These are phyloP conservation scores for Pseudococcus longispinus DNA, from an alignment of 2,888 invertebrate genomes.

Conservation along the genomic window DNA sequence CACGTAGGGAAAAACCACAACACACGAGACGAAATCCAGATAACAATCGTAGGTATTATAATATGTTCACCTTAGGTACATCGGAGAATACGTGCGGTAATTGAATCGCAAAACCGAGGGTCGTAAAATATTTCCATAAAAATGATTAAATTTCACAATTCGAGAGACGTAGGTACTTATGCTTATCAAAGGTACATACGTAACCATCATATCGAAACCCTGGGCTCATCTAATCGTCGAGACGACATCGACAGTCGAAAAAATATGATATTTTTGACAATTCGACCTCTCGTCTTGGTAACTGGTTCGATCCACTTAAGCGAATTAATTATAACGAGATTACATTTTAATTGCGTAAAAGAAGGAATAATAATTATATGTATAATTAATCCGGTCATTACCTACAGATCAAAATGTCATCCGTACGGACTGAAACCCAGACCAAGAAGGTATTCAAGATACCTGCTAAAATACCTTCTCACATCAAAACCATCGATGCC, in stretches of 20 bases:
- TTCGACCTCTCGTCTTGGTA: not conserved
- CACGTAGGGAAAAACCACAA: not conserved
- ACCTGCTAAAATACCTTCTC: conserved; percentile 26
- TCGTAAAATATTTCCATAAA: conserved; percentile 10
- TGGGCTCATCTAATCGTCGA: not conserved
- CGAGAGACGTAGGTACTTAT: no score
- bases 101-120: not conserved
- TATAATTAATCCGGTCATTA: not conserved
- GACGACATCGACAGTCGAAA: not conserved
- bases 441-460: conserved; percentile 46
- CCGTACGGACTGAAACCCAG: conserved; percentile 49
- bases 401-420: conserved; percentile 23
- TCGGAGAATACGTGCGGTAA: not conserved
- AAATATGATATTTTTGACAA: not conserved
- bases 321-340: not conserved
- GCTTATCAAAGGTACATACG: not conserved
- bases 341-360: not conserved
- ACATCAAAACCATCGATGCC: not conserved
- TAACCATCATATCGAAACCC: not conserved
- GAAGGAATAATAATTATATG: not conserved
- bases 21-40: not conserved
- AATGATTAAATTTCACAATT: not conserved
- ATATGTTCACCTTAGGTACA: not conserved
- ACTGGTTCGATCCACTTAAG: not conserved
- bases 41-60: not conserved